Evolutionary conservation across 2,797 vertebrate genomes (phyloP).

Genomic region (Chelmon rostratus): DNA sequence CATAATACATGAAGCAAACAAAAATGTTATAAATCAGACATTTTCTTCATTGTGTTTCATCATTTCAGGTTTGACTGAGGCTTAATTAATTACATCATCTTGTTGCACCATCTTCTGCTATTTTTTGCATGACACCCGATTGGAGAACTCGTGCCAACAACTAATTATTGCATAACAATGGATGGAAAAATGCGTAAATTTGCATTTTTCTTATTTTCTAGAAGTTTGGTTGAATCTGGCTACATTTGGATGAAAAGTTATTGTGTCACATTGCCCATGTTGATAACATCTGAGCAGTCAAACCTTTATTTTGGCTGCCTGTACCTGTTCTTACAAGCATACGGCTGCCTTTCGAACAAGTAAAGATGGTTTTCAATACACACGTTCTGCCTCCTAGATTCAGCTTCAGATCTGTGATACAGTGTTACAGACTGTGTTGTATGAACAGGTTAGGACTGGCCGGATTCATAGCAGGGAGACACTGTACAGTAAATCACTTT

Average conservation of each 20-base stretch:
- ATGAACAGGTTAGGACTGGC: no score
- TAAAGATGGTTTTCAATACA: background rate
- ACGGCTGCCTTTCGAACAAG: background rate
- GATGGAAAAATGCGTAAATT: background rate
- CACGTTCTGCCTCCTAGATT: background rate
- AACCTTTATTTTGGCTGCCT: background rate
- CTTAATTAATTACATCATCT: no score
- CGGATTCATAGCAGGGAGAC: no score
- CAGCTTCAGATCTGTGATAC: background rate
- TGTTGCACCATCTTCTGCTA: no score
- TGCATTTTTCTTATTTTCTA: background rate
- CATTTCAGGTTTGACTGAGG: no score
- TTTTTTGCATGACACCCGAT: no score
- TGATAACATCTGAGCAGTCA: background rate
- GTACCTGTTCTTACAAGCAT: background rate
- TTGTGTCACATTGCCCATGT: background rate
- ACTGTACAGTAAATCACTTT: no score
- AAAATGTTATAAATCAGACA: no score
- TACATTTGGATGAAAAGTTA: no score
- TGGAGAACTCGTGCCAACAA: no score
- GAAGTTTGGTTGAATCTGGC: background rate
- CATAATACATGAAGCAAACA: no score
- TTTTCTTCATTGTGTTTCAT: no score
- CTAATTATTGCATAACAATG: background rate
- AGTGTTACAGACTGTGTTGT: slow-evolving; percentile 1